These are phyloP conservation scores for Furnarius figulus DNA, from an alignment of 2,113 vertebrate genomes.

Conservation along the genomic window DNA sequence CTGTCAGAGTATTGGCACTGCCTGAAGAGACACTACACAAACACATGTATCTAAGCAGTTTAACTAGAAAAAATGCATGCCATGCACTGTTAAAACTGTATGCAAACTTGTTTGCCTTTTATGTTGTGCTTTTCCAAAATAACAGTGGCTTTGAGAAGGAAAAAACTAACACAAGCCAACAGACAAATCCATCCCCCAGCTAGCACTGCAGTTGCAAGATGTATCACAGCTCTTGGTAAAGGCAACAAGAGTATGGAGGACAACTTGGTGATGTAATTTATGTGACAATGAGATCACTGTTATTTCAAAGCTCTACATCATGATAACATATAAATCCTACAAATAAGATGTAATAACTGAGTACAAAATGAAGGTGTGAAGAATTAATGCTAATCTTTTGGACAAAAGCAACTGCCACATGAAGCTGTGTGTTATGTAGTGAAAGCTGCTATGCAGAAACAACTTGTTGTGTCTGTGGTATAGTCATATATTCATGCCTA, in stretches of 20 bases:
- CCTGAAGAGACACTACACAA: not conserved
- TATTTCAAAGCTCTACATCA: not conserved
- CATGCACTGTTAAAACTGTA: not conserved
- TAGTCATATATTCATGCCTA: not conserved
- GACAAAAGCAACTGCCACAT: not conserved
- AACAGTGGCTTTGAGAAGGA: not conserved
- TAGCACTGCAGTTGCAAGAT: not conserved
- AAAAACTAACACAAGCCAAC: not conserved
- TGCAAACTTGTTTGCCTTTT: not conserved
- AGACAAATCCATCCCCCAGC: not conserved
- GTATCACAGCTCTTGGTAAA: not conserved
- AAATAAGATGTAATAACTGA: conserved; percentile 1
- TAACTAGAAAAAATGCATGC: not conserved
- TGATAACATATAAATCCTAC: not conserved
- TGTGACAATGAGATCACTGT: not conserved
- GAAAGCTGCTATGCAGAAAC: not conserved
- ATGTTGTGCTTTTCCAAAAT: not conserved
- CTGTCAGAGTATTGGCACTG: not conserved
- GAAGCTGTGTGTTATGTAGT: not conserved
- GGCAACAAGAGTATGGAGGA: not conserved
- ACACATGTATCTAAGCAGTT: not conserved
- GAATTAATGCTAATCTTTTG: conserved; percentile 4
- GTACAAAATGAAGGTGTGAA: not conserved
- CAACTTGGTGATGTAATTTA: not conserved
- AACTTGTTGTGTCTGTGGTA: not conserved